Evolutionary conservation across 2,888 invertebrate species (phyloP), one percentile per base, ranked within the genome.

Genomic region (Tubulanus polymorphus): DNA sequence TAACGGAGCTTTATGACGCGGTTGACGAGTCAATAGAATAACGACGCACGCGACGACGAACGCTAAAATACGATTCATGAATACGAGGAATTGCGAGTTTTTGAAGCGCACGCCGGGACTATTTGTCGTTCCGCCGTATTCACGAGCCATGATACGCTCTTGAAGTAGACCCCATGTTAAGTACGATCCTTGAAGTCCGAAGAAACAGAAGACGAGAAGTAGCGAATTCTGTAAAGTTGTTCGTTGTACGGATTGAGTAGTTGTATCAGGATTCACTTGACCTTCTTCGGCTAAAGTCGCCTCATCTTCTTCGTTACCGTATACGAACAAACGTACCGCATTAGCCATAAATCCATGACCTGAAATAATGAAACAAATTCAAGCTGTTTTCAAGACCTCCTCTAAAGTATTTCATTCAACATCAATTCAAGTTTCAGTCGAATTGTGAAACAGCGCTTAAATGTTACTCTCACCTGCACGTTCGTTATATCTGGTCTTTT

Each of bases 1-100:
- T 12, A 95, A 83, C 0, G 99, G 96, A 53, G 91, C 90, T 26
- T 86, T 85, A 70, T 90, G 88, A 5, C 61, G 60, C 2, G 76
- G 75, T 60, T 75, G 75, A 23, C 59, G 52, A 50, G 61, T 64
- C 1, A 65, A 47, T 45, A 67, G 48, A 32, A 72, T 59, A 15
- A 72, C 69, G 10, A 63, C 27, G 28, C 71, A 56, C 25, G 73
- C 72, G 29, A 75, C 67, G n/a, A 66, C 41, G 27, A 76, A 70
- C 18, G 95, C 95, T 58, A 93, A 82, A 63, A 95, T 85, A 27
- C 97, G 85, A 83, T 99, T 99, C 51, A 92, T 85, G 80, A 99
- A 93, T 61, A 99, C 97, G 61, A 99, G 83, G 81, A 97, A 95
- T 79, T 96, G 96, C 0, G 96, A 94, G 81, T 99, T 95, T 69